Evolutionary conservation across 1,140 invertebrate genomes (phyloP), one percentile per base, ranked within the genome.

Genomic region (Dreissena rostriformis): DNA sequence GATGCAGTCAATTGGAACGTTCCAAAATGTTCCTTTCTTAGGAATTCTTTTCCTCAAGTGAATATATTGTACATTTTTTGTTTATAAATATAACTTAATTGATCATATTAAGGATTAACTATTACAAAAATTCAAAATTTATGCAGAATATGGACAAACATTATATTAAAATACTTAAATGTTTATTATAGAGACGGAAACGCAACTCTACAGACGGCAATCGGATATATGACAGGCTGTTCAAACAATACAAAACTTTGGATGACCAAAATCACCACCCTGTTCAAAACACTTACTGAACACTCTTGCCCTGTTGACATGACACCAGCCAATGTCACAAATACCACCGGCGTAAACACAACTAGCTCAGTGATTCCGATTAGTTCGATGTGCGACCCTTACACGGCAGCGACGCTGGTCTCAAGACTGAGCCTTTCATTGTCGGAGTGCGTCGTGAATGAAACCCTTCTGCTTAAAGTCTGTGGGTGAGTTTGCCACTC

Each of bases 401-500:
- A 29, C 17, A 70, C 70, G 65, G 77, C 77, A 5, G 5, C 61
- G 17, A 70, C 66, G 22, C 15, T 70, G 0, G 57, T 79, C 19
- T 79, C 77, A 17, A 53, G 70, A 28, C 65, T 79, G 17, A 53
- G 77, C 15, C 51, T 70, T 8, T 15, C 77, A 0, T 39, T 71
- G 53, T 79, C 77, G 6, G 55, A 71, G n/a, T 79, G 77, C 57
- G 57, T 79, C 22, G 15, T 8, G 1, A 51, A 39, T 63, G 26
- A 65, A 22, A 39, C 26, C n/a, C 39, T 67, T 8, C 53, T 70
- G 39, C 19, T 28, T 7, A 28, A 70, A 57, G 77, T 79, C 8
- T 79, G 77, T 28, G 29, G 67, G 77, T 79, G 57, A 61, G 39
- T 39, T 39, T 39, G 39, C 39, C n/a, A n/a, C n/a, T n/a, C n/a